A percentile compares a stretch with the other conserved stretches of the same genome.
phyloP scores from a whole-genome alignment of 1,140 invertebrate genomes.

The Solenopsis fugax region DNA sequence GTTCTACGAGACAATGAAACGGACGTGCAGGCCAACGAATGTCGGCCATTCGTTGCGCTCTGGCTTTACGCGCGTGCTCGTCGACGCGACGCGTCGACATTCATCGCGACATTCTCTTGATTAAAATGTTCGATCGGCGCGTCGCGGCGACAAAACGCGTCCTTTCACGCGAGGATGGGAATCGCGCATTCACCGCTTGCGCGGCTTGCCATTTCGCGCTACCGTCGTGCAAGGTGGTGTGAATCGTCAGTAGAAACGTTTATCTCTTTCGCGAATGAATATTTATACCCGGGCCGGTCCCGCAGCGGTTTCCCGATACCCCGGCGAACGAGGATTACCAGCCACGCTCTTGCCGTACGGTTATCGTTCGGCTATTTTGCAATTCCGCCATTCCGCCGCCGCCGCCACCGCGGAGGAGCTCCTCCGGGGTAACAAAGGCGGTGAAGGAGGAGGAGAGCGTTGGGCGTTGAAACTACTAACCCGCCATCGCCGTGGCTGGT shows the following conservation, averaged over 20 bases:
- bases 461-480: conserved; percentile 14
- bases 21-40: neutral
- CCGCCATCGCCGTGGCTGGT: conserved; percentile 14
- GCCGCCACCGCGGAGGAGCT: neutral
- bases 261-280: conserved; percentile 81
- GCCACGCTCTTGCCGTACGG: neutral
- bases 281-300: conserved; percentile 77
- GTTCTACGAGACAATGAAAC: neutral
- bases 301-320: conserved; percentile 34
- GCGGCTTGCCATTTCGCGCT: neutral
- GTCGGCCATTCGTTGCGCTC: neutral
- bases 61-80: neutral
- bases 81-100: neutral
- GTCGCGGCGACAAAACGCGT: neutral
- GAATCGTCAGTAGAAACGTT: conserved; percentile 73
- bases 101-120: neutral
- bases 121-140: conserved; percentile 31
- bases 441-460: conserved; percentile 30
- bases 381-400: conserved; percentile 69
- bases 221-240: neutral
- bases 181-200: conserved; percentile 16
- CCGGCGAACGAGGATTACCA: conserved; percentile 22
- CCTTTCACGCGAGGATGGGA: neutral
- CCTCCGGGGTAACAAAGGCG: neutral
- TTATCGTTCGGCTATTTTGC: conserved; percentile 66